Evolutionary conservation across 2,888 invertebrate genomes (phyloP).

Genomic region (Eupithecia subumbrata): DNA sequence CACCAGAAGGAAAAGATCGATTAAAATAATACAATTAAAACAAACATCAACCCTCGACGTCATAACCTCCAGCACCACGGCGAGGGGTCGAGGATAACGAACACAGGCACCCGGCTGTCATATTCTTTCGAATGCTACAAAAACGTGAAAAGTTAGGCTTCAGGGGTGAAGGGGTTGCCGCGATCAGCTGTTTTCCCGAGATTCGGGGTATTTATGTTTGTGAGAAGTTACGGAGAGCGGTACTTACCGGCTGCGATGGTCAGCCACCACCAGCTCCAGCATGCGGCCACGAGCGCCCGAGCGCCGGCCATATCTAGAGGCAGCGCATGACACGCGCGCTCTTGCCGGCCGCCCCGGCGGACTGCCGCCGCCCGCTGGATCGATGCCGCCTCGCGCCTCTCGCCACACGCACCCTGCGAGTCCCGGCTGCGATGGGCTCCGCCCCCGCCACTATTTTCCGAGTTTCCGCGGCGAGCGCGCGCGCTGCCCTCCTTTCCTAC

Average conservation of each 20-base stretch:
- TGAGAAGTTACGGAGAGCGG: conserved; percentile 34
- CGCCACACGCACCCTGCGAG: conserved; percentile 73
- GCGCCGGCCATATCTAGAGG: conserved; percentile 83
- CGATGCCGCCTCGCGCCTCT: conserved; percentile 70
- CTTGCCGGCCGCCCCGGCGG: conserved; percentile 84
- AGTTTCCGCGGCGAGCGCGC: conserved; percentile 83
- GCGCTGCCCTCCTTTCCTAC: conserved; percentile 83
- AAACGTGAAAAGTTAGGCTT: conserved; percentile 62
- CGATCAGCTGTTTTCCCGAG: conserved; percentile 67
- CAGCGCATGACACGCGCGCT: conserved; percentile 83
- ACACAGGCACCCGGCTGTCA: conserved; percentile 53
- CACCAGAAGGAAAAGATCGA: conserved; percentile 45
- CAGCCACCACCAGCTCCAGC: conserved; percentile 83
- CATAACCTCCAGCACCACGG: conserved; percentile 49
- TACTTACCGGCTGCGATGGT: conserved; percentile 82
- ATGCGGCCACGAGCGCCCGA: conserved; percentile 83
- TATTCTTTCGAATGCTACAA: conserved; percentile 57
- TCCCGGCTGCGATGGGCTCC: conserved; percentile 59
- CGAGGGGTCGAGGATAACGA: conserved; percentile 57
- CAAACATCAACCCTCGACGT: conserved; percentile 56
- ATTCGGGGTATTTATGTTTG: conserved; percentile 11
- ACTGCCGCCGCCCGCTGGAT: conserved; percentile 69
- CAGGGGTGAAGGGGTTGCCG: conserved; percentile 50
- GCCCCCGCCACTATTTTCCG: conserved; percentile 77
- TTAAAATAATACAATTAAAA: conserved; percentile 56